Percentiles rank a stretch among this genome's conserved stretches.
Evolutionary conservation across 2,797 vertebrate species (phyloP).

Genomic region (Cuculus canorus): DNA sequence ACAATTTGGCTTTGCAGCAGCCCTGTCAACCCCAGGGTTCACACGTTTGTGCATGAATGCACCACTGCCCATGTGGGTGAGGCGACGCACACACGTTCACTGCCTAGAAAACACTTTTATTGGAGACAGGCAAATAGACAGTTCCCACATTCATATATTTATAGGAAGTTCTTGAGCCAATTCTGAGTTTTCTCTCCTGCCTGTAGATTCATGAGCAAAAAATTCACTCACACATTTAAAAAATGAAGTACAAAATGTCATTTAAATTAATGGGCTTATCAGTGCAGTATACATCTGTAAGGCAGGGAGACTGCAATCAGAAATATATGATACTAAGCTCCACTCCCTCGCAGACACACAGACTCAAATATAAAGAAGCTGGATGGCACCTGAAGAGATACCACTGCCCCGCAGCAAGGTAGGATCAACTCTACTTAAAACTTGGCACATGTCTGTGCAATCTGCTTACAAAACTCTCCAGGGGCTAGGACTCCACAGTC

Average conservation of each 20-base stretch:
- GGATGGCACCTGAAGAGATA: not conserved
- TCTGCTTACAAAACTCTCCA: not conserved
- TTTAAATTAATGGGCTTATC: not conserved
- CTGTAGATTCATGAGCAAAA: not conserved
- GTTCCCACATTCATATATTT: not conserved
- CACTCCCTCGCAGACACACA: not conserved
- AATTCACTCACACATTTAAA: not conserved
- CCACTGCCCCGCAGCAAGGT: not conserved
- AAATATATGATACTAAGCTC: not conserved
- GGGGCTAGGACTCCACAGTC: not conserved
- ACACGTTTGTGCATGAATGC: fast-evolving
- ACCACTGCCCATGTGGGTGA: not conserved
- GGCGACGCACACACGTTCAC: fast-evolving
- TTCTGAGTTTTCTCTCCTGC: not conserved
- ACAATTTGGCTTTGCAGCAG: not conserved
- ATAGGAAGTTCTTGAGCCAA: not conserved
- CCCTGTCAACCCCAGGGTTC: not conserved
- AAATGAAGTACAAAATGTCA: not conserved
- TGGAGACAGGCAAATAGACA: not conserved
- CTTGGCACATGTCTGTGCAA: not conserved
- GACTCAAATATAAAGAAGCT: not conserved
- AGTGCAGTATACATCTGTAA: not conserved
- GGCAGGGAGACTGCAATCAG: not conserved
- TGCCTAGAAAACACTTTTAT: fast-evolving
- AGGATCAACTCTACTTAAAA: not conserved